Base-by-base conservation (phyloP, 2,113 vertebrate species). In the Phalacrocorax pelagicus region DNA sequence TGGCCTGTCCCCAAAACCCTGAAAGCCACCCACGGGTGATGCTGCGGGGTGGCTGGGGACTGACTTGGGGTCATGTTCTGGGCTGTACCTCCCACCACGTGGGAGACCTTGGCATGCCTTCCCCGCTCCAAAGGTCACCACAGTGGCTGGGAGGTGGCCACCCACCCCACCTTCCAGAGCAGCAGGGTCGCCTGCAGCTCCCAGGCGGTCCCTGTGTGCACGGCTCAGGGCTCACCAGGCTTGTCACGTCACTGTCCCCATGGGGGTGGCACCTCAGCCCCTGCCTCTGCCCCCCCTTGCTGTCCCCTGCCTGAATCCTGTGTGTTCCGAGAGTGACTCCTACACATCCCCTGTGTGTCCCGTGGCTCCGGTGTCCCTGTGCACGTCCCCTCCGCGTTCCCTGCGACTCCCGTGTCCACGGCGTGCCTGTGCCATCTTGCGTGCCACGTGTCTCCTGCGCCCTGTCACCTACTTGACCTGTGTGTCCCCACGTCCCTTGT, bases 191-290 rank as follows among this genome's bases (percentile, higher is more conserved):
- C 52, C 38, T 7, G 1, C 2, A 10, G 62, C 38, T 62, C 24
- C 29, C 6, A 0, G 38, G 51, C 4, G 1, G 61, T 18, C 30
- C 5, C 1, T 3, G 67, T 4, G 23, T n/a, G 38, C 6, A 14
- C 3, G 9, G 77, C 47, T 27, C 1, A 11, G 49, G 54, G 30
- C 17, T 26, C 75, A 23, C 22, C 0, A 19, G 34, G 4, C 32
- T 51, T 0, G 3, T 20, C 67, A 15, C 81, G 15, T n/a, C 0
- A 1, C 36, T 59, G 75, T 75, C 32, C 66, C 75, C 47, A 1
- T 0, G 4, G 3, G 2, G 21, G 47, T 49, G 55, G 21, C 82
- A 86, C 66, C 61, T 40, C 74, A 30, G 40, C 13, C n/a, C 23
- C 46, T 52, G 46, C 57, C 52, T 14, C 38, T 15, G 61, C 59